Base-by-base conservation (phyloP, 2,113 vertebrate species). In the Rhynchomys soricoides region DNA sequence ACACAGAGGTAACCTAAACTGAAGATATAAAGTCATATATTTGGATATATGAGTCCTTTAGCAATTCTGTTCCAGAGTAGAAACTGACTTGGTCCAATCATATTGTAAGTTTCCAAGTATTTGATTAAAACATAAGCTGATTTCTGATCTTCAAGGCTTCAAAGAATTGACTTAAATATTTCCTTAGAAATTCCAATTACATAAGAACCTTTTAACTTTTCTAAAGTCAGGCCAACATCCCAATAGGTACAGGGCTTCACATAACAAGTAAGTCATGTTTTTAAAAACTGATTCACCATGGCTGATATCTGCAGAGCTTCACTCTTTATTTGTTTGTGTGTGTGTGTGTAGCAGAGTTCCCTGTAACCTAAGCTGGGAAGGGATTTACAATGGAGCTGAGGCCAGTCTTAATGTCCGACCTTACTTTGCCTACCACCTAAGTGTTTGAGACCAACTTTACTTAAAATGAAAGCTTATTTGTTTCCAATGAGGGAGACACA, bases 91-190 rank as follows among this genome's bases (percentile, higher is more conserved):
- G 48, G 37, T 81, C 82, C 64, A 95, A 48, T 83, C 31, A 17
- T 11, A 52, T 43, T 7, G 6, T 43, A 93, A 94, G 83, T 95
- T 59, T 48, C 45, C 64, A 26, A 70, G 34, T 79, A 24, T 66
- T 88, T 86, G 29, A 75, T 94, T 91, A 91, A 91, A 96, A 48
- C 43, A n/a, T 91, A 96, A 95, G 37, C 4, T 86, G 68, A 40
- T 43, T 91, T 92, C 77, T 93, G 70, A 82, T 31, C 92, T 95
- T 55, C 62, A 77, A 86, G 12, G 0, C 24, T 77, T 91, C 68
- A 73, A 79, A 94, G 70, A 2, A 4, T 78, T 85, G 48, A 62
- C 87, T 90, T 82, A 79, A 57, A 62, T 52, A 90, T 90, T 93
- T 94, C 21, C 7, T 17, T 73, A 74, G 34, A 85, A 92, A 88